A percentile compares a stretch with the other conserved stretches of the same genome.
Conservation (phyloP, 2,113 vertebrate species). For the Equus przewalskii region DNA sequence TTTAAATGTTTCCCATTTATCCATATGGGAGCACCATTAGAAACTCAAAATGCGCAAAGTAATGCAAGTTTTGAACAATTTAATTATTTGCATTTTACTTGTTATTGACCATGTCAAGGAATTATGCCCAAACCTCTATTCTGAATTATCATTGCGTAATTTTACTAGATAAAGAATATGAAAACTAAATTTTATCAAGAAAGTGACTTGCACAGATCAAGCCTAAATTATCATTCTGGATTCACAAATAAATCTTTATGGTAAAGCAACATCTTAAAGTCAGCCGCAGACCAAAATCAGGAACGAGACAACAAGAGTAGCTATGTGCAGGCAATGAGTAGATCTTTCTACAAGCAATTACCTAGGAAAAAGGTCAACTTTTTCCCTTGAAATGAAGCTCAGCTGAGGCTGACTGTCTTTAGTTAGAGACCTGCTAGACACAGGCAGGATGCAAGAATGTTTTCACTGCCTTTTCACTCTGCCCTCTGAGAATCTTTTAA, state of each 20-base stretch:
- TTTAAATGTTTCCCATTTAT: slow-evolving; percentile 1
- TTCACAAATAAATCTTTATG: neutral
- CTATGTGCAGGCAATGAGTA: neutral
- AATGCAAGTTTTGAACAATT: neutral
- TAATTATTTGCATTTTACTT: neutral
- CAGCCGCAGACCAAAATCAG: neutral
- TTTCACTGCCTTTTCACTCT: neutral
- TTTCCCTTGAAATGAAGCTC: neutral
- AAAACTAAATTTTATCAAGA: neutral
- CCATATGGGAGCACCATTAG: neutral
- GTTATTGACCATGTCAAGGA: neutral
- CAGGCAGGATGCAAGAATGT: neutral
- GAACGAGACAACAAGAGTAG: neutral
- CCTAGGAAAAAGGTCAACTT: neutral
- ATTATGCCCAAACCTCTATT: neutral
- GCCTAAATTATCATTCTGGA: neutral
- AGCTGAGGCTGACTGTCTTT: neutral
- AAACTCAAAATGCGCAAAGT: neutral
- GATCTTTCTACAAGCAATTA: neutral
- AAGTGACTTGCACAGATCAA: neutral
- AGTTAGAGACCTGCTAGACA: neutral
- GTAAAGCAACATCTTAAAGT: neutral
- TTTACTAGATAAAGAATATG: neutral
- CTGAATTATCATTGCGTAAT: neutral
- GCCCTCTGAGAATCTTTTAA: neutral